Conservation (phyloP, 2,797 vertebrate genomes). For the Anguilla obscura region DNA sequence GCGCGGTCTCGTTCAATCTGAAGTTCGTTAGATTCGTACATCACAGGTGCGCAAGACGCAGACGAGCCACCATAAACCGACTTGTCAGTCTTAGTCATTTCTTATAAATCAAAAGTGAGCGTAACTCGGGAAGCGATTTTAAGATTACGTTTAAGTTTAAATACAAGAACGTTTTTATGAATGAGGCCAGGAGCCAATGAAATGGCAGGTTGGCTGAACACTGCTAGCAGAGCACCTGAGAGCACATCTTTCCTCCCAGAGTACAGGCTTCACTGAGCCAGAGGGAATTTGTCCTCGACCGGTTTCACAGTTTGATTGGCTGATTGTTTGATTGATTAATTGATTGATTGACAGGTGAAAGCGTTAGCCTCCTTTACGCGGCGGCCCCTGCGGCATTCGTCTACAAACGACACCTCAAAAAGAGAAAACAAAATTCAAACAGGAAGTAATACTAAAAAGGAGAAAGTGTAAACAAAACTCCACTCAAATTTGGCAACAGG, state of each 20-base stretch:
- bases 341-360: neutral
- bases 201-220: neutral
- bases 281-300: neutral
- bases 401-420: neutral
- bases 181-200: neutral
- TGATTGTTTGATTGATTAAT: neutral
- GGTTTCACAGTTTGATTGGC: slow-evolving; percentile 10
- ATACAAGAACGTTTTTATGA: neutral
- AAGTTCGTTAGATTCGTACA: neutral
- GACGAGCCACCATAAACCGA: neutral
- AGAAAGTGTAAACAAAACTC: slow-evolving; percentile 63
- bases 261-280: neutral
- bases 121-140: neutral
- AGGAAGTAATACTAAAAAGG: slow-evolving; percentile 41
- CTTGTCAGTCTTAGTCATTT: too few species aligned
- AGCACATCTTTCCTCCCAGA: neutral
- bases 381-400: neutral
- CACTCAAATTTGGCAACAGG: slow-evolving; percentile 76
- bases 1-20: neutral
- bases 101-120: too few species aligned
- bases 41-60: too few species aligned
- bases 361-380: neutral
- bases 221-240: neutral
- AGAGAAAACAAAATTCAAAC: slow-evolving; percentile 13
- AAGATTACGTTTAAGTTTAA: neutral